Base-by-base conservation (phyloP, 2,797 vertebrate species). In the Acrocephalus scirpaceus region DNA sequence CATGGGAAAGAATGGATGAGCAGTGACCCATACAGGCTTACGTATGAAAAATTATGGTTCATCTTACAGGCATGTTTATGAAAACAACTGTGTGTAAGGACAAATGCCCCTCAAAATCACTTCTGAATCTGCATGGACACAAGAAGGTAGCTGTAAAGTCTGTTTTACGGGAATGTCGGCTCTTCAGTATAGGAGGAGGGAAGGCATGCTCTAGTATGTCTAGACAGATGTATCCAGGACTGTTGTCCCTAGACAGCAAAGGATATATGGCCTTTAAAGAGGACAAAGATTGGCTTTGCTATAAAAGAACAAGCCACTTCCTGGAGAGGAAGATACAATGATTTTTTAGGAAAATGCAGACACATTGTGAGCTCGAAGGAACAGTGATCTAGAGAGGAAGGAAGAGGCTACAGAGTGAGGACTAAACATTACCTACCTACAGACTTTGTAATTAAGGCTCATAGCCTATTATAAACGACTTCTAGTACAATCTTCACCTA, bases 231-330 rank as follows among this genome's bases (percentile, higher is more conserved):
- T 50, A 57, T 69, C 73, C 72, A 90, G 65, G 81, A 86, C 42
- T 93, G 91, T 30, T 93, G 92, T 91, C 96, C 92, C 88, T 94
- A 92, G 94, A 94, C 76, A 96, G 87, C 91, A 93, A 69, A 97
- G 95, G 83, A 97, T 96, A 95, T 91, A 96, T 27, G 67, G 91
- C 74, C 76, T 96, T 91, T 93, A 86, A 92, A 86, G 40, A 73
- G 58, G 92, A 95, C 91, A 95, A 96, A 96, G 82, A 92, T 92
- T 96, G 92, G 94, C 94, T 86, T 97, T 93, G 86, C 90, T 95
- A 94, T 96, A 96, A 96, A 96, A 96, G 96, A 96, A 51, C 80
- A 92, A 96, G 60, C 30, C 67, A 94, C 82, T 96, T 97, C 96
- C 95, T 93, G 91, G 61, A 94, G 86, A 95, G 96, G 90, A 95